Conservation (phyloP, 2,797 vertebrate genomes). For the Cichlasoma orientale region DNA sequence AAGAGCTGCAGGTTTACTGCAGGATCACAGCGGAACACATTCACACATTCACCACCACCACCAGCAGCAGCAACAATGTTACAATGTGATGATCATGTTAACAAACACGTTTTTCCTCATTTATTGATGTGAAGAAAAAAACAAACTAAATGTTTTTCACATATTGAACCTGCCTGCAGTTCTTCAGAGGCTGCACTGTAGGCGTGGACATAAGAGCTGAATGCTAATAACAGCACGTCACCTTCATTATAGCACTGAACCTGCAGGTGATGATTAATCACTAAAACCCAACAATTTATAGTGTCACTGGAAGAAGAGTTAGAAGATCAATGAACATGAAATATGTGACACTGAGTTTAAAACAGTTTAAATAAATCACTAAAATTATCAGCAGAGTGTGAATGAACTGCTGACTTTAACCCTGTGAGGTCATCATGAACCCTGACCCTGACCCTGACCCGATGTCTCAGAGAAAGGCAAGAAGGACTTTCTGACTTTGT, state of each 20-base stretch:
- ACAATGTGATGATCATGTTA: too few relatives aligned
- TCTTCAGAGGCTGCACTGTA: not conserved
- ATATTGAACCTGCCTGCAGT: too few relatives aligned
- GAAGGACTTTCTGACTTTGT: not conserved
- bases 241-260: not conserved
- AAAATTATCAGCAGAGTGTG: too few relatives aligned
- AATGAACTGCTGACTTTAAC: not conserved
- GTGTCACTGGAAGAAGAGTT: not conserved
- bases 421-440: not conserved
- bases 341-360: too few relatives aligned
- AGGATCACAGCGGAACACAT: too few relatives aligned
- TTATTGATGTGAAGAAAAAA: too few relatives aligned
- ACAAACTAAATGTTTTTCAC: not conserved
- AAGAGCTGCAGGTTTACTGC: too few relatives aligned
- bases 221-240: not conserved
- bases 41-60: too few relatives aligned
- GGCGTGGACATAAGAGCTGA: fast-evolving
- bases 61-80: too few relatives aligned
- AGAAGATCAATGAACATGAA: not conserved
- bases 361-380: too few relatives aligned
- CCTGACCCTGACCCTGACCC: too few relatives aligned
- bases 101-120: fast-evolving
- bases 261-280: not conserved
- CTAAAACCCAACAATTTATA: not conserved
- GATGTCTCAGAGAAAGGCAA: fast-evolving